Evolutionary conservation across 1,140 invertebrate genomes (phyloP), one percentile per base, ranked within the genome.

Genomic region (Wiebesia pumilae): DNA sequence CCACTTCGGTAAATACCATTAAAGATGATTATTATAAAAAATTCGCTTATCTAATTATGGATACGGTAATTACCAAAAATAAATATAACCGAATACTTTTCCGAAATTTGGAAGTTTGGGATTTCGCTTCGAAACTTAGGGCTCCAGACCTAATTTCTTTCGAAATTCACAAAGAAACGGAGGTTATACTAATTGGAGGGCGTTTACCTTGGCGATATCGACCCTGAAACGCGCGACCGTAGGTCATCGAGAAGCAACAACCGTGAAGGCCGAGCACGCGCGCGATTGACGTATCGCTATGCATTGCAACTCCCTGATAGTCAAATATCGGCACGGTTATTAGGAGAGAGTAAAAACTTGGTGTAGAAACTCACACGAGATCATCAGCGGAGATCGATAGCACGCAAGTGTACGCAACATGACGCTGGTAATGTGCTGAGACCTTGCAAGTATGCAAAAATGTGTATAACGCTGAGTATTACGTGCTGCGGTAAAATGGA

Each of bases 251-350:
- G 78, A 85, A 85, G 77, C 87, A 88, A 83, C 87, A 84, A 84
- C 89, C 86, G 80, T 88, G 88, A 90, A 90, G 88, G 88, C 73
- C 85, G 80, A 47, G 24, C 1, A n/a, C 12, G n/a, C 78, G 24
- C 1, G 47, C 3, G 24, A 73, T 51, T 67, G 81, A 71, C 67
- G 19, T n/a, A n/a, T n/a, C n/a, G n/a, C n/a, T n/a, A n/a, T n/a
- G n/a, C 19, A 2, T 19, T 0, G 47, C 24, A 16, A 21, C 40
- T 47, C 21, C 33, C 69, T 35, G 24, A 33, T 27, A 54, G 38
- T 75, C 40, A 79, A 40, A 84, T 84, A 79, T 75, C 83, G 51
- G 71, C 14, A 10, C 40, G 62, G 21, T 40, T 1, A 24, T 40
- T 1, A 24, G 38, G 40, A n/a, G 9, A 12, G 75, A n/a, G 75